Conservation (phyloP, 2,113 vertebrate genomes). For the Muntiacus muntjak region DNA sequence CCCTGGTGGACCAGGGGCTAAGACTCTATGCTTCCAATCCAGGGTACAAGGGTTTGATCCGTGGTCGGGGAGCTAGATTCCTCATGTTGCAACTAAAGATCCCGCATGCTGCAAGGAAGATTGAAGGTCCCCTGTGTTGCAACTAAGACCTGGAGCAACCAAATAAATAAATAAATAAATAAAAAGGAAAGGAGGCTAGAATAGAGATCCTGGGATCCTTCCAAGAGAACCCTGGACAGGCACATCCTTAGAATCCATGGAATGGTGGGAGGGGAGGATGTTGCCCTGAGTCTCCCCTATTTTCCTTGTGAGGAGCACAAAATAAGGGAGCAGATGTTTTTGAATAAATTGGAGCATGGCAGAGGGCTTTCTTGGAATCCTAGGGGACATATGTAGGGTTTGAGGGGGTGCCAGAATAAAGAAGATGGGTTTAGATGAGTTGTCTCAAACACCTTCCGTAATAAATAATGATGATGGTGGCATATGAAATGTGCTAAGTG, state of each 20-base stretch:
- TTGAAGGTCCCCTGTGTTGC: background rate
- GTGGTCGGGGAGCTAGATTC: background rate
- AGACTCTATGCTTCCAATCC: background rate
- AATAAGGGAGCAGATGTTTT: background rate
- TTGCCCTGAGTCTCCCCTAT: background rate
- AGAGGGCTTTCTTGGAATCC: conserved; percentile 27
- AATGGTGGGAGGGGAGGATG: background rate
- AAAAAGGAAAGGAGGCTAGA: background rate
- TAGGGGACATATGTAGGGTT: background rate
- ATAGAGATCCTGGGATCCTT: background rate
- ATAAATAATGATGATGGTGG: background rate
- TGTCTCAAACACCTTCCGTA: background rate
- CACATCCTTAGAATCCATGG: background rate
- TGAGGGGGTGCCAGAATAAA: conserved; percentile 1
- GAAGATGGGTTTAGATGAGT: conserved; percentile 12
- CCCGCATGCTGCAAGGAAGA: background rate
- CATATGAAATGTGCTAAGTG: background rate
- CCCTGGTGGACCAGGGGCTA: background rate
- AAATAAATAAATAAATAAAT: background rate
- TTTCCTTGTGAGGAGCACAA: background rate
- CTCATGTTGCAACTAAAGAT: background rate
- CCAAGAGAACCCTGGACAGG: background rate
- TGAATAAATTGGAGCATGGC: conserved; percentile 6
- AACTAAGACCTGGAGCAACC: background rate
- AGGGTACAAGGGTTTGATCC: background rate